Conservation (phyloP, 2,888 invertebrate species). For the Chrysodeixis includens region DNA sequence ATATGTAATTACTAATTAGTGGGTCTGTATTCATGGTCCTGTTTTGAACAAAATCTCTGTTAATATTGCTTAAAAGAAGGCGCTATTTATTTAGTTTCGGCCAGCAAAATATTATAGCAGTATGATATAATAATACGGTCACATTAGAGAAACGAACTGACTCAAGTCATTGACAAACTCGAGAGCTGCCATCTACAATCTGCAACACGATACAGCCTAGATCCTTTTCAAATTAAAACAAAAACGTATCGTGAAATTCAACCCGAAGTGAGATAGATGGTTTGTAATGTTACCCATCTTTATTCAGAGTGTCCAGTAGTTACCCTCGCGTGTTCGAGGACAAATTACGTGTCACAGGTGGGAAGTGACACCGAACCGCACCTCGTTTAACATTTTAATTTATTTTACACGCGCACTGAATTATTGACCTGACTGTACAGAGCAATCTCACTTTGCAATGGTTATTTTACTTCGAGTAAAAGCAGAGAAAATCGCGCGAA, state of each 20-base stretch:
- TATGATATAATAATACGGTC: no score
- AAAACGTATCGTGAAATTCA: slow-evolving; percentile 27
- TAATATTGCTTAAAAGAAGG: no score
- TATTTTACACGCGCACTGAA: slow-evolving; percentile 62
- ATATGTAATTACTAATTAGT: not conserved
- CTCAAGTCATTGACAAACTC: not conserved
- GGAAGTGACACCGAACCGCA: slow-evolving; percentile 56
- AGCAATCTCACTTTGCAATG: slow-evolving; percentile 46
- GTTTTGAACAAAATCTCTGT: not conserved
- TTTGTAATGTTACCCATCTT: slow-evolving; percentile 47
- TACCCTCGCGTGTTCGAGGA: slow-evolving; percentile 60
- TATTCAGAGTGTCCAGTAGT: slow-evolving; percentile 44
- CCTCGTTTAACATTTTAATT: slow-evolving; percentile 68
- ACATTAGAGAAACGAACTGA: not conserved
- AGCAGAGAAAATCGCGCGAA: slow-evolving; percentile 36
- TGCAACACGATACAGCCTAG: not conserved
- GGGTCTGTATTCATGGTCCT: not conserved
- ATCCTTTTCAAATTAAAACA: slow-evolving; percentile 22
- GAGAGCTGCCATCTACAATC: not conserved
- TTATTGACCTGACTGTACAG: slow-evolving; percentile 51
- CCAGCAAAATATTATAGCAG: no score
- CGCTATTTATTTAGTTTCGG: no score
- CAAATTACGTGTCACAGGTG: slow-evolving; percentile 70
- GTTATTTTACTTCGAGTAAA: slow-evolving; percentile 53
- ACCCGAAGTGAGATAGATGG: slow-evolving; percentile 17